Conservation (phyloP, 2,797 vertebrate genomes). For the Pachyuromys duprasi region DNA sequence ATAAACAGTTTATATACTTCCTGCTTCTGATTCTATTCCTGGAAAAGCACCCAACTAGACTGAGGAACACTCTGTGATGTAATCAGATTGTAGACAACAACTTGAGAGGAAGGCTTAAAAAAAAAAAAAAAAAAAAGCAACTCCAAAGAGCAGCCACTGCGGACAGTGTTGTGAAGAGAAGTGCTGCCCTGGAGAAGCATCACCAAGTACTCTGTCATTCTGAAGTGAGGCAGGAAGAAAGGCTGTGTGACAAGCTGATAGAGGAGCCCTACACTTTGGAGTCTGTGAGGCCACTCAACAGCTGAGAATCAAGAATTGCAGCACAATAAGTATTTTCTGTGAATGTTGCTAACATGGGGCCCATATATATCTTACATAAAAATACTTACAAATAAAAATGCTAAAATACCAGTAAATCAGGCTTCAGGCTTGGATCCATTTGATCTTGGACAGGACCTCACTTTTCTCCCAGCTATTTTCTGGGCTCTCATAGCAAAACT, state of each 20-base stretch:
- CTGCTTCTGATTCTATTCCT: constrained; percentile 43
- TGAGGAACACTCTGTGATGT: neutral
- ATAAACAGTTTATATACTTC: constrained; percentile 51
- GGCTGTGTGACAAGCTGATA: neutral
- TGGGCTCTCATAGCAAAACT: neutral
- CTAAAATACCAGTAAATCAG: neutral
- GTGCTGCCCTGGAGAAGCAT: neutral
- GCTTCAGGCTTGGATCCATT: neutral
- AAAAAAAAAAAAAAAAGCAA: constrained; percentile 26
- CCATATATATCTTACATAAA: neutral
- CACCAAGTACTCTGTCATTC: too few species aligned
- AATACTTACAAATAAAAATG: neutral
- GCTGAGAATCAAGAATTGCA: neutral
- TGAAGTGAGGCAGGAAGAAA: neutral
- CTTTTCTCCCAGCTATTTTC: neutral
- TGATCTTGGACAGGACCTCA: neutral
- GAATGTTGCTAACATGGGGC: neutral
- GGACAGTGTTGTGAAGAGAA: neutral
- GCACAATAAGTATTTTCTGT: neutral
- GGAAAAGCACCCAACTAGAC: constrained; percentile 16
- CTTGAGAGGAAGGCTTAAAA: constrained; percentile 39
- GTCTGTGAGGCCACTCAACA: neutral
- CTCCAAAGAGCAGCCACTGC: neutral
- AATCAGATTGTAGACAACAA: constrained; percentile 55
- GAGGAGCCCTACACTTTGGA: neutral